phyloP scores from a whole-genome alignment of 2,888 invertebrate genomes.

The Atherix ibis region DNA sequence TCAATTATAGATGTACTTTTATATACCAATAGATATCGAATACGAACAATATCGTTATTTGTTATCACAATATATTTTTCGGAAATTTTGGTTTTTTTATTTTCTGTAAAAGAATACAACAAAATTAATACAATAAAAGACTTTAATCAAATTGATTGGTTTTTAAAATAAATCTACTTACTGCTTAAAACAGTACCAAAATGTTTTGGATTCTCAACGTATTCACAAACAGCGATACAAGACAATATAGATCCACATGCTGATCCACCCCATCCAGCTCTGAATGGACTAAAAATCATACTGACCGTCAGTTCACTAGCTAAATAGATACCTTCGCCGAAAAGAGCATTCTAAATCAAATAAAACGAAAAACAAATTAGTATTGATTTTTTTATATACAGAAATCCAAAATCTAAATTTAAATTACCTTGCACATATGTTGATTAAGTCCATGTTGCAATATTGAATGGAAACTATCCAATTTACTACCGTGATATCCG shows the following conservation, averaged over 20 bases:
- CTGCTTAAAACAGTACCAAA: slow-evolving; percentile 25
- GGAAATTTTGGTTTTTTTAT: slow-evolving; percentile 33
- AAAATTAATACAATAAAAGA: slow-evolving; percentile 5
- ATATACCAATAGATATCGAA: slow-evolving; percentile 62
- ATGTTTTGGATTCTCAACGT: slow-evolving; percentile 52
- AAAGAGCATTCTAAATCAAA: slow-evolving; percentile 39
- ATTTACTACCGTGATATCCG: slow-evolving; percentile 65
- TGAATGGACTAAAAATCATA: slow-evolving; percentile 53
- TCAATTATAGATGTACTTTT: slow-evolving; percentile 20
- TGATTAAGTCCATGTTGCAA: slow-evolving; percentile 61
- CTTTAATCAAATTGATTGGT: no score
- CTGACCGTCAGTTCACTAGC: slow-evolving; percentile 58
- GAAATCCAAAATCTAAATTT: neutral
- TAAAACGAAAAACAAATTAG: neutral
- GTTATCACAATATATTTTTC: slow-evolving; percentile 58
- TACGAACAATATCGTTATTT: slow-evolving; percentile 57
- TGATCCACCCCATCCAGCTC: slow-evolving; percentile 62
- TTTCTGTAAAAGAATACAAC: slow-evolving; percentile 14
- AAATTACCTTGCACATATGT: slow-evolving; percentile 45
- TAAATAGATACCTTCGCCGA: slow-evolving; percentile 60
- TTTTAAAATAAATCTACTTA: neutral
- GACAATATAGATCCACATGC: slow-evolving; percentile 58
- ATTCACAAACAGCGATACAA: slow-evolving; percentile 66
- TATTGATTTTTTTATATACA: neutral
- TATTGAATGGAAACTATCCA: slow-evolving; percentile 71